These are phyloP conservation scores for Artibeus lituratus DNA, from an alignment of 2,797 vertebrate genomes.

Conservation along the genomic window DNA sequence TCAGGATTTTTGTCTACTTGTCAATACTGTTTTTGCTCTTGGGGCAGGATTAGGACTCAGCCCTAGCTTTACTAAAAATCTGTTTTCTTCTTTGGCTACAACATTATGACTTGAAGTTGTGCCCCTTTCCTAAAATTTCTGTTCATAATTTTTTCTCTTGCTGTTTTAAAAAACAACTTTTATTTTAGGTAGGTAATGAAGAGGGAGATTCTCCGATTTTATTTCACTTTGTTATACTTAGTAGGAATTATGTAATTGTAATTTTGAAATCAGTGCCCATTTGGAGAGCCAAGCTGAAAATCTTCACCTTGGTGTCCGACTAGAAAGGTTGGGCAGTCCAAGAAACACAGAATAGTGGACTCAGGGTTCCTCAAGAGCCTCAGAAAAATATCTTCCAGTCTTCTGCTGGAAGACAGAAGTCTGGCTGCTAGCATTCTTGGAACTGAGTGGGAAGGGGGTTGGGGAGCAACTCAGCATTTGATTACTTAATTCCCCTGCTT, in stretches of 20 bases:
- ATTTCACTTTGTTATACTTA: neutral
- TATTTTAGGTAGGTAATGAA: neutral
- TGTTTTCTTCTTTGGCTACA: neutral
- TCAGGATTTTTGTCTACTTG: neutral
- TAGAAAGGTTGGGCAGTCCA: neutral
- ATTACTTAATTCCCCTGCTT: neutral
- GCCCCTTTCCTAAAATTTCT: neutral
- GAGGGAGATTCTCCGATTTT: neutral
- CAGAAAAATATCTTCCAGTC: neutral
- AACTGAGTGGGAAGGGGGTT: neutral
- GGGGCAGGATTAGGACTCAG: neutral
- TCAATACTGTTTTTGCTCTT: neutral
- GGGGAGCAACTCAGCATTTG: neutral
- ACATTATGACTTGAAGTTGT: neutral
- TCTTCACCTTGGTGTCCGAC: neutral
- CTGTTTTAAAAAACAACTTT: neutral
- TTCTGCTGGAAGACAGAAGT: neutral
- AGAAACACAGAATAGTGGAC: neutral
- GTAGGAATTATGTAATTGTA: neutral
- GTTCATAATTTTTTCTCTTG: slow-evolving; percentile 34
- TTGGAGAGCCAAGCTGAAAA: neutral
- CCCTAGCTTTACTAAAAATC: neutral
- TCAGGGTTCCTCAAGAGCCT: neutral
- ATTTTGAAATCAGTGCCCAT: neutral
- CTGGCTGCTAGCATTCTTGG: neutral